Evolutionary conservation across 92 coral and sea anemone species (phyloP).

Genomic region (Montipora capitata): DNA sequence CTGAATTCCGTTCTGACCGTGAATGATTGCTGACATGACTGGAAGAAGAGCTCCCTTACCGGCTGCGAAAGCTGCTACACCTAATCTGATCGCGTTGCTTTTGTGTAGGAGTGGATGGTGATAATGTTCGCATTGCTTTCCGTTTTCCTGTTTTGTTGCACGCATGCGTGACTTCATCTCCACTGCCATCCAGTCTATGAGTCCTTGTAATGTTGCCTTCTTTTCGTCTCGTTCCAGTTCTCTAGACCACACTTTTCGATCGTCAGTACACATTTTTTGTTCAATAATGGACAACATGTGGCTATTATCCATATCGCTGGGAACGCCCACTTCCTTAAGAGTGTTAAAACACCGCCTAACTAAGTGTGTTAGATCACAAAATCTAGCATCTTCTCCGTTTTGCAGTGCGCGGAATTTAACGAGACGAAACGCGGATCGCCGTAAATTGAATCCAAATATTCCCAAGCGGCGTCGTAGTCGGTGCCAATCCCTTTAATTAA

Average conservation of each 20-base stretch:
- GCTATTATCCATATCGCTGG: slow-evolving; percentile 59
- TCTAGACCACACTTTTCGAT: slow-evolving; percentile 80
- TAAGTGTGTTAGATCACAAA: slow-evolving; percentile 75
- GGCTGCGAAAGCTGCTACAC: slow-evolving; percentile 42
- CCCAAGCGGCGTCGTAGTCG: too few species aligned
- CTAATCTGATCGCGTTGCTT: slow-evolving; percentile 25
- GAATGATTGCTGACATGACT: slow-evolving; percentile 41
- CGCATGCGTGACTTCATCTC: too few species aligned
- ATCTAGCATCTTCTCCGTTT: too few species aligned
- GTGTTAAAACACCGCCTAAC: slow-evolving; percentile 67
- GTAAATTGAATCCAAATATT: too few species aligned
- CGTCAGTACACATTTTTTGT: slow-evolving; percentile 74
- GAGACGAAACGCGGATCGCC: too few species aligned
- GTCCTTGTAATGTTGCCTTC: slow-evolving; percentile 67
- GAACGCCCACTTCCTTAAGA: slow-evolving; percentile 59
- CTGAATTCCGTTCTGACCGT: slow-evolving; percentile 28
- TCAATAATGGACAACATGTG: slow-evolving; percentile 54
- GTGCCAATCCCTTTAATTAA: too few species aligned
- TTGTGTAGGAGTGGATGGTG: slow-evolving; percentile 78
- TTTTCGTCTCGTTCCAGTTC: slow-evolving; percentile 72
- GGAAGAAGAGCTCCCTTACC: slow-evolving; percentile 47
- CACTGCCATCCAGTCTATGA: slow-evolving; percentile 77
- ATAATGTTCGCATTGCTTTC: slow-evolving; percentile 18
- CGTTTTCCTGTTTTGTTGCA: slow-evolving; percentile 35
- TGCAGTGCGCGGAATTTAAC: too few species aligned